These are phyloP conservation scores for Melangyna quadrimaculata DNA, from an alignment of 2,888 invertebrate genomes.

Conservation along the genomic window DNA sequence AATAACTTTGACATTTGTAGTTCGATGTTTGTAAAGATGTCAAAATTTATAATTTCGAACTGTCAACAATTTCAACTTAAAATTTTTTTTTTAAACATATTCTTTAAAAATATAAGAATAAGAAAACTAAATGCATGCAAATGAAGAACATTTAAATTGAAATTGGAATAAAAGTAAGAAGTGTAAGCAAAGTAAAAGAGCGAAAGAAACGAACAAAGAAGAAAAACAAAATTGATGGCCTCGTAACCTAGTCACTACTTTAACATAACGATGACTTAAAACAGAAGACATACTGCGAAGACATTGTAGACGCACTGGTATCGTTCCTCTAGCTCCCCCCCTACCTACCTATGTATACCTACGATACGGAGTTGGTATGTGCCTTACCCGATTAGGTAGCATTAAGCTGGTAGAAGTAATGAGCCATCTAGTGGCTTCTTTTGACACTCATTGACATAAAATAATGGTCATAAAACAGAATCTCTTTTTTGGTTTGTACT, in stretches of 20 bases:
- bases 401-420: conserved; percentile 59
- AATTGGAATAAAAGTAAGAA: conserved; percentile 20
- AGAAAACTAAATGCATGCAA: conserved; percentile 33
- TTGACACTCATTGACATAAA: conserved; percentile 56
- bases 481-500: conserved; percentile 26
- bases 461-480: conserved; percentile 28
- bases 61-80: conserved; percentile 14
- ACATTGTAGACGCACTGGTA: conserved; percentile 29
- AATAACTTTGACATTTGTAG: conserved; percentile 20
- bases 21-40: not conserved
- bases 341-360: not conserved
- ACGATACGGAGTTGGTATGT: not conserved
- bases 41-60: not conserved
- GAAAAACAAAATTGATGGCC: conserved; percentile 57
- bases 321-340: not conserved
- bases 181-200: conserved; percentile 12
- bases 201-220: not conserved
- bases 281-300: conserved; percentile 50
- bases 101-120: not conserved
- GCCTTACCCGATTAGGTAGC: conserved; percentile 48
- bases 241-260: conserved; percentile 66
- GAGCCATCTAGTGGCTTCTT: conserved; percentile 52
- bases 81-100: not conserved
- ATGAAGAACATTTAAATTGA: conserved; percentile 47
- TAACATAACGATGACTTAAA: conserved; percentile 56